phyloP scores from a whole-genome alignment of 2,888 invertebrate species.

The Cyrtodaria siliqua region DNA sequence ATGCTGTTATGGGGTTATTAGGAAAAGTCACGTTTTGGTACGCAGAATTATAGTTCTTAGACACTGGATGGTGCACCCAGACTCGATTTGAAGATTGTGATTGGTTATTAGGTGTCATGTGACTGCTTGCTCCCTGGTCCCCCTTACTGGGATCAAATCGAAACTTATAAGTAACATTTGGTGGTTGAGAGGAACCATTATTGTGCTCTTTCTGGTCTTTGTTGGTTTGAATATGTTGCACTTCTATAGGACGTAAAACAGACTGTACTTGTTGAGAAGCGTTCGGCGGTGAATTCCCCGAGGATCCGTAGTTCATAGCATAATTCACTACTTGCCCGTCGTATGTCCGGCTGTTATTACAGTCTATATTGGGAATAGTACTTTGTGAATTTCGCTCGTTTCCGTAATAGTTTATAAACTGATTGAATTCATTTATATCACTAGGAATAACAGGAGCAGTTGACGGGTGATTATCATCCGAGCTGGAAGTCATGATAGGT shows the following conservation, averaged over 20 bases:
- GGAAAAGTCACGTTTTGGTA: constrained; percentile 48
- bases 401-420: constrained; percentile 17
- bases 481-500: constrained; percentile 34
- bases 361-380: constrained; percentile 62
- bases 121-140: not conserved
- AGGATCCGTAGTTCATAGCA: constrained; percentile 36
- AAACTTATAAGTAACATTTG: constrained; percentile 25
- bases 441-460: constrained; percentile 58
- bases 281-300: constrained; percentile 45
- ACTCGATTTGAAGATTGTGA: constrained; percentile 30
- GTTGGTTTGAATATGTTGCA: constrained; percentile 56
- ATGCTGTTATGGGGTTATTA: constrained; percentile 31
- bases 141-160: constrained; percentile 32
- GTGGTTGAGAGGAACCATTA: constrained; percentile 2
- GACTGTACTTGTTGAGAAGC: constrained; percentile 32
- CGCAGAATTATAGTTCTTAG: constrained; percentile 31
- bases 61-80: constrained; percentile 34
- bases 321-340: constrained; percentile 21
- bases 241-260: constrained; percentile 54
- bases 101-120: not conserved
- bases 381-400: constrained; percentile 22
- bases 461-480: constrained; percentile 34
- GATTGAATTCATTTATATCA: constrained; percentile 67
- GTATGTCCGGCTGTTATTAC: constrained; percentile 39
- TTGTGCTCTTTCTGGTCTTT: constrained; percentile 11